Base-by-base conservation (phyloP, 2,113 vertebrate species). In the Oxyura jamaicensis region DNA sequence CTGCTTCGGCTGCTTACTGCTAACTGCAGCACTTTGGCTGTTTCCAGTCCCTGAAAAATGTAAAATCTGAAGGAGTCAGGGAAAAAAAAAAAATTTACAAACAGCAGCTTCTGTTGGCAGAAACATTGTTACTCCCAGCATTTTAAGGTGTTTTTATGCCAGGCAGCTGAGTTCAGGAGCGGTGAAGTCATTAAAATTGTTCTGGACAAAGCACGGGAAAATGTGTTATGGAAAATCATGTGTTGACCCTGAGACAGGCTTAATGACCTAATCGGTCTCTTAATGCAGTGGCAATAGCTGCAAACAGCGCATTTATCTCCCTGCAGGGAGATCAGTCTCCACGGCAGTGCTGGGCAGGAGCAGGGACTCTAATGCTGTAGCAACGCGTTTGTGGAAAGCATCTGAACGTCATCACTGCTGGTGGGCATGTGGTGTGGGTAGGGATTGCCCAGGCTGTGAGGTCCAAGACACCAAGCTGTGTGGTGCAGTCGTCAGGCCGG, bases 1-100 rank as follows among this genome's bases (percentile, higher is more conserved):
- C 88, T 86, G 72, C 85, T 88, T 79, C 86, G 88, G 65, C 87
- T 95, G 90, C 87, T 94, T 59, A 25, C 68, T 91, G 87, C 83
- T 87, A 93, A 95, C 4, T 0, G 63, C 93, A 76, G 81, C 59
- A 81, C 85, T 94, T 90, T 42, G 59, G 67, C 83, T 87, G 36
- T 44, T 95, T 76, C 41, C 81, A 93, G 78, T 25, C 67, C 58
- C 82, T 90, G 91, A 95, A 94, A 94, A 91, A 94, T 62, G 60
- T 68, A 69, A 90, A 93, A 88, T 74, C 85, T 63, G 68, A 93
- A 63, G 42, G 53, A 83, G 69, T 88, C 78, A 71, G 79, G 87
- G 8, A 5, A 66, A 39, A 46, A 44, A 44, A 25, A 35, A 17
- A 58, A 9, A n/a, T 2, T 35, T 71, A 52, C 36, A 48, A 93